Evolutionary conservation across 2,113 vertebrate species (phyloP).

Genomic region (Sardina pilchardus): DNA sequence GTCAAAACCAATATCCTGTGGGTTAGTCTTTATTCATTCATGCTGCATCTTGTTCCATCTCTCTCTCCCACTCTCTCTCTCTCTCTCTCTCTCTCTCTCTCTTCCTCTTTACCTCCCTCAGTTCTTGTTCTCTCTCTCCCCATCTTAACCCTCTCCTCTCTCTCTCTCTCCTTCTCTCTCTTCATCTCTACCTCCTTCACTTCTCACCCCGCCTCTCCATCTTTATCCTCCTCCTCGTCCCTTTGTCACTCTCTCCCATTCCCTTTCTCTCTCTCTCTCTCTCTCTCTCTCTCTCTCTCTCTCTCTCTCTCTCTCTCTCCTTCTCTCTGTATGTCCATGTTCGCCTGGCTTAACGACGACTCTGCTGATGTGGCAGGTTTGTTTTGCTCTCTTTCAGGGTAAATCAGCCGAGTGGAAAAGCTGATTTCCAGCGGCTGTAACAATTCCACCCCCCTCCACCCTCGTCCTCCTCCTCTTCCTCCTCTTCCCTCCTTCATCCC

Average conservation of each 20-base stretch:
- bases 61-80: background rate
- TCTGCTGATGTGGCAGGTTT: constrained; percentile 10
- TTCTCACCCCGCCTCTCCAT: no score
- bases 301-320: background rate
- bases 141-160: background rate
- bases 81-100: background rate
- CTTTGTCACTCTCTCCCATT: background rate
- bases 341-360: background rate
- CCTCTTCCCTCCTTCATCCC: background rate
- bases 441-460: background rate
- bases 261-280: background rate
- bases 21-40: constrained; percentile 1
- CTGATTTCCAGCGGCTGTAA: constrained; percentile 15
- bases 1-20: constrained; percentile 12
- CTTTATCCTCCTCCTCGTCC: background rate
- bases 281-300: constrained; percentile 6
- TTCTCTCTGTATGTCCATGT: background rate
- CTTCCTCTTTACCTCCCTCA: background rate
- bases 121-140: no score
- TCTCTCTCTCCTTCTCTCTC: background rate
- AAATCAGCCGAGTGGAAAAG: constrained; percentile 16
- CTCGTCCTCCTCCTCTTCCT: background rate
- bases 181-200: no score
- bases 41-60: background rate
- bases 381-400: constrained; percentile 15